Percentiles rank a stretch among this genome's conserved stretches.
Conservation (phyloP, 2,888 invertebrate genomes). For the Drosophila buzzatii region DNA sequence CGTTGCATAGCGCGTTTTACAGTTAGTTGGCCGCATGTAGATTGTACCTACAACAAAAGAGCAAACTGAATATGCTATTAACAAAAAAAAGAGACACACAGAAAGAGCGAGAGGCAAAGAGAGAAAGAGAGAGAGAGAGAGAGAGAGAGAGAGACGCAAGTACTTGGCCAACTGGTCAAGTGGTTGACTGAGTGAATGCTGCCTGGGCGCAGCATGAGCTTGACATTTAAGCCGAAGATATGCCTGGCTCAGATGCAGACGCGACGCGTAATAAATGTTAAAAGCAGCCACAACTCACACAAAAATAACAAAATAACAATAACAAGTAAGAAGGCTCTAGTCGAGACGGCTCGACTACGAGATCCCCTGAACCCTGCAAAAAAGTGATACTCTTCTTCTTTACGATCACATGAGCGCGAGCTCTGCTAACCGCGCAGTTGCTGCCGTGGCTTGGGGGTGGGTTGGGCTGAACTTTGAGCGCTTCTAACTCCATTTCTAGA, state of each 20-base stretch:
- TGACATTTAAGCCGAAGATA: constrained; percentile 73
- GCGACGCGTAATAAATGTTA: constrained; percentile 57
- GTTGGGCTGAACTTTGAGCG: no score
- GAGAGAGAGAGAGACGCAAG: neutral
- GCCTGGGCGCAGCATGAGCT: constrained; percentile 56
- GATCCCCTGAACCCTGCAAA: neutral
- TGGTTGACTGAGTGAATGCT: constrained; percentile 32
- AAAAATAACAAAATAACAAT: neutral
- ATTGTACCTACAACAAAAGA: constrained; percentile 58
- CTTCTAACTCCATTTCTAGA: no score
- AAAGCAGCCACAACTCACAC: constrained; percentile 40
- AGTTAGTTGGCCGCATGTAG: constrained; percentile 70
- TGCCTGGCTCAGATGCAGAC: constrained; percentile 3
- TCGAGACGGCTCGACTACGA: neutral
- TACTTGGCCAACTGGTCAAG: constrained; percentile 30
- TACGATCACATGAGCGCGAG: no score
- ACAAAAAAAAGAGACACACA: constrained; percentile 13
- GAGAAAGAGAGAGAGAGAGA: neutral
- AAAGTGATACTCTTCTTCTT: no score
- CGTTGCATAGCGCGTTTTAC: constrained; percentile 63
- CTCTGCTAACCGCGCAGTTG: no score
- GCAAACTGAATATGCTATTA: constrained; percentile 22
- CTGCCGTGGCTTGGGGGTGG: no score
- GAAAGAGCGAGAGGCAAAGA: constrained; percentile 7
- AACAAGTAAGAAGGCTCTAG: neutral